Evolutionary conservation across 1,140 invertebrate genomes (phyloP).

Genomic region (Thaumatotibia leucotreta): DNA sequence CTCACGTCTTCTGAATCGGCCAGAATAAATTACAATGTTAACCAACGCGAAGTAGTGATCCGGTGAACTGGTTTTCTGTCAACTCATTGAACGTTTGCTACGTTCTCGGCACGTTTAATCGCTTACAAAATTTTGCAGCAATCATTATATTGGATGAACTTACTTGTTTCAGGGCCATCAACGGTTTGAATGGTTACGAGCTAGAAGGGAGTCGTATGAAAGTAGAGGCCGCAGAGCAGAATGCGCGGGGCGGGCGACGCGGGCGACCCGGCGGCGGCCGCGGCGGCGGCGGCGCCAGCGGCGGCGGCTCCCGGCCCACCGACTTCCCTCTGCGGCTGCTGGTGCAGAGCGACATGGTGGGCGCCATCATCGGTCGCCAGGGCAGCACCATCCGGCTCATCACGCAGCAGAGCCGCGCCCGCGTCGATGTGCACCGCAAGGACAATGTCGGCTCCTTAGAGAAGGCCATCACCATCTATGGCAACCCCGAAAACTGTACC

Average conservation of each 20-base stretch:
- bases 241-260: slow-evolving; percentile 81
- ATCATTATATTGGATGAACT: not conserved
- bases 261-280: slow-evolving; percentile 81
- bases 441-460: slow-evolving; percentile 95
- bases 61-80: too few species aligned
- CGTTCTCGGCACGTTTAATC: too few species aligned
- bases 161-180: slow-evolving; percentile 83
- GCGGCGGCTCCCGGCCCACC: slow-evolving; percentile 84
- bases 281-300: slow-evolving; percentile 81
- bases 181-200: slow-evolving; percentile 89
- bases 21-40: too few species aligned
- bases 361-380: slow-evolving; percentile 97
- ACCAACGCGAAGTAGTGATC: too few species aligned
- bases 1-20: too few species aligned
- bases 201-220: slow-evolving; percentile 89
- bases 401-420: slow-evolving; percentile 94
- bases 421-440: slow-evolving; percentile 96
- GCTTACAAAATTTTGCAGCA: too few species aligned
- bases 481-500: slow-evolving; percentile 97
- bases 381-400: slow-evolving; percentile 97
- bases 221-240: slow-evolving; percentile 85
- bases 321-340: slow-evolving; percentile 94
- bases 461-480: slow-evolving; percentile 98
- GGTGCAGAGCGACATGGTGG: slow-evolving; percentile 97
- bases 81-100: too few species aligned